Conservation (phyloP, 2,113 vertebrate species). For the Tor tambroides region DNA sequence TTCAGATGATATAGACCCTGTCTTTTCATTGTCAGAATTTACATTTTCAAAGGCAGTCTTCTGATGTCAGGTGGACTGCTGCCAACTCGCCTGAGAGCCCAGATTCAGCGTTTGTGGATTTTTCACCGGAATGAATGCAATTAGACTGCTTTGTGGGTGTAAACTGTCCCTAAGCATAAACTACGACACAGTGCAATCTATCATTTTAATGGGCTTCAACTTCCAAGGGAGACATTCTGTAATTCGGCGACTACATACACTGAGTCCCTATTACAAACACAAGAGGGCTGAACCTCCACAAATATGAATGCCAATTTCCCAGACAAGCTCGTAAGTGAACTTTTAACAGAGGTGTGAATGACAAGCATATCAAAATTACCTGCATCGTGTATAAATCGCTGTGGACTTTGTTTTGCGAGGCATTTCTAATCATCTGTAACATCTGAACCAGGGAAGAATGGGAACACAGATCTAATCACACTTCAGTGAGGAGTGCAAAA, state of each 20-base stretch:
- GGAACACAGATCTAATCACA: background rate
- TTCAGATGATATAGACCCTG: conserved; percentile 74
- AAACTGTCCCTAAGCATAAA: conserved; percentile 70
- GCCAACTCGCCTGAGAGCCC: conserved; percentile 73
- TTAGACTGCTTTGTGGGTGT: conserved; percentile 76
- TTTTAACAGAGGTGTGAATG: conserved; percentile 21
- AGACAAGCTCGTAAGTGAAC: conserved; percentile 17
- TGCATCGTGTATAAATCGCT: background rate
- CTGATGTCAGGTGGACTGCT: conserved; percentile 72
- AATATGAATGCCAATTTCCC: background rate
- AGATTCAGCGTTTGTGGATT: conserved; percentile 74
- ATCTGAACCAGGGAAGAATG: background rate
- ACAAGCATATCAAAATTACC: background rate
- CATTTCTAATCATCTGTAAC: background rate
- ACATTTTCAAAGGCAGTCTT: conserved; percentile 70
- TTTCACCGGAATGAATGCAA: conserved; percentile 73
- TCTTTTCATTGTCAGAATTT: conserved; percentile 78
- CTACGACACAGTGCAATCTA: conserved; percentile 67
- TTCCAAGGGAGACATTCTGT: conserved; percentile 64
- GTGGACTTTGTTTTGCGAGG: background rate
- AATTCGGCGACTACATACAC: conserved; percentile 68
- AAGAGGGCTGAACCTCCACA: conserved; percentile 50
- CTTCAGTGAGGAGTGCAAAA: background rate
- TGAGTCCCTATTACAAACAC: conserved; percentile 60
- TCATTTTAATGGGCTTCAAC: conserved; percentile 76